phyloP scores from a whole-genome alignment of 2,888 invertebrate species.

The Hermaeophaga mercurialis region DNA sequence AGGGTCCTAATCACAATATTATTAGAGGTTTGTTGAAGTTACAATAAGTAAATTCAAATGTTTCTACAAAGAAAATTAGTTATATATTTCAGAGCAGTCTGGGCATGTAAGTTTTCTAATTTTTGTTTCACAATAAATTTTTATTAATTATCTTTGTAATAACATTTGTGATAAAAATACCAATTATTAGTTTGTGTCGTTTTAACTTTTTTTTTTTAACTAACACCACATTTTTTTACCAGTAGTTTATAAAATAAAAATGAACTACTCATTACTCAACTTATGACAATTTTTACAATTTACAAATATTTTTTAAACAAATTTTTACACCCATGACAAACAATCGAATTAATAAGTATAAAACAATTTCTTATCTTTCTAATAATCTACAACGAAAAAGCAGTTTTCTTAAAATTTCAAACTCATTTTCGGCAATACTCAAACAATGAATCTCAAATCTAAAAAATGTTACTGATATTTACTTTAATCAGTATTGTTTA shows the following conservation, averaged over 20 bases:
- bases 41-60: background rate
- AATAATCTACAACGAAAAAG: conserved; percentile 7
- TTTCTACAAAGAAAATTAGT: background rate
- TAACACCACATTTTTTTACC: background rate
- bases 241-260: conserved; percentile 3
- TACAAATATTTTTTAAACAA: conserved; percentile 21
- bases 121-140: background rate
- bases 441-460: background rate
- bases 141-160: background rate
- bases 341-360: conserved; percentile 13
- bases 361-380: conserved; percentile 7
- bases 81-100: background rate
- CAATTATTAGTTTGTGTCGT: background rate
- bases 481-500: conserved; percentile 17
- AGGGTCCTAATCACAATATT: too few species aligned
- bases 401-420: background rate
- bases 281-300: conserved; percentile 21
- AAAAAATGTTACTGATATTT: conserved; percentile 1
- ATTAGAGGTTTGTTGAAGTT: background rate
- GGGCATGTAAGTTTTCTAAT: background rate
- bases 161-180: background rate
- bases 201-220: background rate
- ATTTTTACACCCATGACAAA: conserved; percentile 16
- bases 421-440: conserved; percentile 7
- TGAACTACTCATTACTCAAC: conserved; percentile 6